Base-by-base conservation (phyloP, 2,113 vertebrate genomes). In the Atrichornis clamosus region DNA sequence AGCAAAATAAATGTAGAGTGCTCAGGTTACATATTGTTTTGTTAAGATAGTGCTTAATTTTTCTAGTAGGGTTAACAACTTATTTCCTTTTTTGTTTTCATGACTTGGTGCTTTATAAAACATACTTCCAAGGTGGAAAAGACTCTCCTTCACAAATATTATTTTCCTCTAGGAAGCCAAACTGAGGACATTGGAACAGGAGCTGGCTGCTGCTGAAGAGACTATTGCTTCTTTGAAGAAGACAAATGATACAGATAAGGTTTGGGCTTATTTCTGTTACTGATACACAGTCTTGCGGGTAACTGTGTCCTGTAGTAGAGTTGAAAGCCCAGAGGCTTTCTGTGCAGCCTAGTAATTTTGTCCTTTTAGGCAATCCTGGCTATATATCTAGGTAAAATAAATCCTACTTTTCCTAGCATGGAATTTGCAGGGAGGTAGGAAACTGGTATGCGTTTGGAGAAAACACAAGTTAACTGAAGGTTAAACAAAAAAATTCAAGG, bases 211-310 rank as follows among this genome's bases (percentile, higher is more conserved):
- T 82, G 97, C 98, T 19, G 97, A 97, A 81, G 97, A 98, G 79
- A 80, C 65, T 5, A 98, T 98, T 65, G 96, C 90, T 89, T 97
- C 95, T 94, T 94, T 99, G 84, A 98, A 98, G 92, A 99, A 98
- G 94, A 98, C 98, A 87, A 98, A 97, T 8, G 97, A 98, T 52
- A 98, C 98, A 14, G 98, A 99, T 93, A 99, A 99, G 97, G 99
- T 99, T 95, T 96, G 86, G 35, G 11, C 5, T 84, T 88, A 64
- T 70, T 84, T 90, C 30, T 92, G 22, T 64, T 79, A 41, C 22
- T 76, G 74, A 39, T 53, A 52, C 33, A 22, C 9, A 14, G 8
- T 69, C 81, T 65, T 42, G 39, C 2, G 2, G 18, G 41, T 81
- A 83, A 39, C n/a, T 65, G 1, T 33, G 19, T 77, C 68, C 33